Base-by-base conservation (phyloP, 2,113 vertebrate species). In the Laterallus jamaicensis region DNA sequence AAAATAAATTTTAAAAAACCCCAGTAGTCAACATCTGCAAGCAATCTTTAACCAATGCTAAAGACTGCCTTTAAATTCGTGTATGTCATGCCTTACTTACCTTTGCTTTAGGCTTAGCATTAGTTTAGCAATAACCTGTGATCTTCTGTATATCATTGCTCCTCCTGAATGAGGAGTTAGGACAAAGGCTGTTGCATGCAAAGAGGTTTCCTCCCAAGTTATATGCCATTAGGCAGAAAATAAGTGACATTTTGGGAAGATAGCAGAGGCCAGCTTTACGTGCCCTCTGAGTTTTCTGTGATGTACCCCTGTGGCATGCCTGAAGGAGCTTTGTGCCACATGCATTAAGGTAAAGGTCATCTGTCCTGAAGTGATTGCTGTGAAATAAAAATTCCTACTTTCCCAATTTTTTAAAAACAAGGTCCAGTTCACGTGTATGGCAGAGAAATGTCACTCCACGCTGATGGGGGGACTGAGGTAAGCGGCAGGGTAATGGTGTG, bases 1-100 rank as follows among this genome's bases (percentile, higher is more conserved):
- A 19, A 47, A 47, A 44, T 44, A 52, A 52, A 25, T 11, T 49
- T 10, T 7, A 10, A 44, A 13, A 18, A 35, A 58, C 50, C 32
- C 10, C 70, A 10, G 70, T 82, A 83, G 80, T 75, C 66, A 73
- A 82, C 92, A 95, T 91, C 93, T 96, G 96, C 82, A 93, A 95
- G 81, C 39, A 79, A 84, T 94, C 83, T 91, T 73, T 67, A 86
- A 86, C 42, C 70, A 90, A 42, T 42, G 71, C 56, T 71, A 59
- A 88, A 75, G 18, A 3, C 42, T 84, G 44, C 60, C 32, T 86
- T 90, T 76, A 84, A 79, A 82, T 82, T 81, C 59, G 75, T 40
- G 16, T n/a, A 8, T 68, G 55, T 74, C 47, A 13, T 88, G 66
- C 44, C 71, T 44, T 88, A 22, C 42, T 86, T 94, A 90, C 79